Evolutionary conservation across 2,797 vertebrate species (phyloP).

Genomic region (Crenuchus spilurus): DNA sequence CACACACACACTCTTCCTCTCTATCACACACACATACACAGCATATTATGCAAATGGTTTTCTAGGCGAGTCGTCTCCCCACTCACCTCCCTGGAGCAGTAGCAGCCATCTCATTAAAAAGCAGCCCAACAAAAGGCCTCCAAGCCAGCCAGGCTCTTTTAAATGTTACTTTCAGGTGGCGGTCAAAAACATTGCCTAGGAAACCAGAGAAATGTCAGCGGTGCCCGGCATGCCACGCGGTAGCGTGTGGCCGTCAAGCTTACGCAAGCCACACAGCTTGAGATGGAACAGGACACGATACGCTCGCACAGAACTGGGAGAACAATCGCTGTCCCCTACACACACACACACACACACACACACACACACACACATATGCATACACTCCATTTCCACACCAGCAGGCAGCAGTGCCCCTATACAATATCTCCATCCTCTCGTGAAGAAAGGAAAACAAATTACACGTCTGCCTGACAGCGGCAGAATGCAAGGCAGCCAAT

Average conservation of each 20-base stretch:
- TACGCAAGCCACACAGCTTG: slow-evolving; percentile 37
- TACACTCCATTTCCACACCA: slow-evolving; percentile 45
- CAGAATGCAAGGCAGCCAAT: slow-evolving; percentile 51
- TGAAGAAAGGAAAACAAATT: slow-evolving; percentile 60
- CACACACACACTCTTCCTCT: not conserved
- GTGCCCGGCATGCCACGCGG: slow-evolving; percentile 58
- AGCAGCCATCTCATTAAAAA: slow-evolving; percentile 82
- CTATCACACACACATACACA: slow-evolving; percentile 60
- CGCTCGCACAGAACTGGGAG: slow-evolving; percentile 25
- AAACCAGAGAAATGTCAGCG: slow-evolving; percentile 75
- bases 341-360: slow-evolving; percentile 20
- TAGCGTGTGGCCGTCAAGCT: slow-evolving; percentile 54
- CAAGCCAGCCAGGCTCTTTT: slow-evolving; percentile 67
- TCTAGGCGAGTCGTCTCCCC: slow-evolving; percentile 75
- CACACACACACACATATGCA: slow-evolving; percentile 12
- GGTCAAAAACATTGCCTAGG: slow-evolving; percentile 77
- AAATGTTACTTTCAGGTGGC: slow-evolving; percentile 77
- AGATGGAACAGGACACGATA: slow-evolving; percentile 36
- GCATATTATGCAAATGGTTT: slow-evolving; percentile 82
- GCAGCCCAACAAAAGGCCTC: slow-evolving; percentile 72
- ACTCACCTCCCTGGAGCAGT: slow-evolving; percentile 77
- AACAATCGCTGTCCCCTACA: slow-evolving; percentile 21
- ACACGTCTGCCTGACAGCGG: slow-evolving; percentile 58
- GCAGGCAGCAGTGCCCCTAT: slow-evolving; percentile 42
- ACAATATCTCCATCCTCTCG: slow-evolving; percentile 53